Evolutionary conservation across 2,797 vertebrate genomes (phyloP), one percentile per base, ranked within the genome.

Genomic region (Siniperca undulata): DNA sequence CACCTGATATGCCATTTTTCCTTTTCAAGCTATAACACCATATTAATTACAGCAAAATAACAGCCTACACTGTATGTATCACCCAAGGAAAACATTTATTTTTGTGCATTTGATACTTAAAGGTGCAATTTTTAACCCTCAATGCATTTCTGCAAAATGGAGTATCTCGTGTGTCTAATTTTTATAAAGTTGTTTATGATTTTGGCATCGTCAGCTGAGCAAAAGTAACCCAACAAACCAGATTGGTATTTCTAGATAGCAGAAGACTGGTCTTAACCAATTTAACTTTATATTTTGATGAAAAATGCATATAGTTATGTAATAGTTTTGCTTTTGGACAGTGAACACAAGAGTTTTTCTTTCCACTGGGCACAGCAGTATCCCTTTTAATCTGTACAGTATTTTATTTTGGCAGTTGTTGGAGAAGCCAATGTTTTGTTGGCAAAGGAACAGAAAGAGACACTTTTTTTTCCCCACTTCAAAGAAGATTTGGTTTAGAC

Each of bases 321-420:
- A 13, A 27, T 9, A 19, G 17, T 50, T 68, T 6, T 38, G 24
- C 19, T 74, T 70, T 58, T 71, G 58, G 60, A 74, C 27, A 11
- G 6, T 42, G 22, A 44, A 13, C 40, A 66, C 22, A 48, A 30
- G 2, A 24, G 8, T 30, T 67, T 53, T 5, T 50, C 19, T n/a
- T 56, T 50, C 53, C 50, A 0, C 44, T 3, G 52, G 38, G 6
- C 8, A 5, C 73, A 58, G 77, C 67, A 60, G 58, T 52, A 16
- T 48, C 64, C 10, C 8, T 70, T 70, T 56, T 19, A 53, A 55
- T 38, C n/a, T 50, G 5, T 16, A 20, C 38, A 40, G 22, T 27
- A 20, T 42, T 74, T 85, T 58, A 77, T 44, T 72, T 68, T 44
- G 14, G 53, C 34, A 34, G 27, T 48, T 65, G 44, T 4, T 66